Evolutionary conservation across 2,888 invertebrate genomes (phyloP), one percentile per base, ranked within the genome.

Genomic region (Melanostoma scalare): DNA sequence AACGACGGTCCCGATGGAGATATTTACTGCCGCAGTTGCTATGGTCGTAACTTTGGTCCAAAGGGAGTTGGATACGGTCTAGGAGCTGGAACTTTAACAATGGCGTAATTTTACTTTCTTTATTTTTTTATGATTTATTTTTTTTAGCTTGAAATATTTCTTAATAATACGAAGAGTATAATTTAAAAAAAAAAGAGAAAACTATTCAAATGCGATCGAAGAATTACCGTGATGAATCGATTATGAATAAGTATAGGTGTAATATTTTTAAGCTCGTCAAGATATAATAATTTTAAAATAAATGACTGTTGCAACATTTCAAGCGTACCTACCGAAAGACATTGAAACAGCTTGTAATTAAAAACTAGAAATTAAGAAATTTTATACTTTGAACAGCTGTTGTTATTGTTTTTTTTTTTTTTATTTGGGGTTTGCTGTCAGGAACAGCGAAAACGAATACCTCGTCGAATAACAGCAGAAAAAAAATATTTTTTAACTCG

Each of bases 1-100:
- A 96, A 96, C 90, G 98, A 97, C 89, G 98, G 96, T 86, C 98
- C 98, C 82, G 96, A 98, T 90, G 96, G 96, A 71, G 97, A 98
- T 90, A 96, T 98, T 90, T 98, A 97, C 93, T 98, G 98, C 86
- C 94, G 96, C 90, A 94, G 96, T 87, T 97, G 97, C 92, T 97
- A 97, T 91, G 96, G 95, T 87, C 94, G 96, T 89, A 95, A 96
- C 92, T 97, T 93, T 90, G 97, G 97, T 71, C 96, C 97, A 46
- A 96, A 95, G 90, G 97, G 97, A 87, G 96, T 96, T 88, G 97
- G 97, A 86, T 97, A 95, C 90, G 97, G 97, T 87, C 93, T 97
- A 93, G 97, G 97, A 88, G 97, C 97, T 90, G 97, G 97, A 91
- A 94, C 96, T 89, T 93, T 97, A 88, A 95, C 96, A 89, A 97